Base-by-base conservation (phyloP, 1,140 invertebrate species). In the Drosophila gunungcola region DNA sequence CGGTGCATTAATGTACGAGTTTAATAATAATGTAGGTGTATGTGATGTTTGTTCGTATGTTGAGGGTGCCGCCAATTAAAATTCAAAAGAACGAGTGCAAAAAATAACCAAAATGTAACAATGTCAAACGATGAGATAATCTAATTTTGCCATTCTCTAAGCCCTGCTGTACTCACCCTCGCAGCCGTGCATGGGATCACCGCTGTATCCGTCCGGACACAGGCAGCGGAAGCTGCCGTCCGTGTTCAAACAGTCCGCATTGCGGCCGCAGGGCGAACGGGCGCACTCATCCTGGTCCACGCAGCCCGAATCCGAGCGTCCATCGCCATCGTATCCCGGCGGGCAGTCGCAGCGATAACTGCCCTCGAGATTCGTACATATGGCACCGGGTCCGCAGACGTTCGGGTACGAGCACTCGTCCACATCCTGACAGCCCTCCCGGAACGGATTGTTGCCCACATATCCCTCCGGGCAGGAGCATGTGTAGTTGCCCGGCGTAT, bases 401-500 rank as follows among this genome's bases (percentile, higher is more conserved):
- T 94, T 94, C 21, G 93, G 93, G 74, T 94, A 93, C 70, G 95
- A 93, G 92, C 97, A 98, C 93, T 98, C 97, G 91, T 98, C 95
- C 54, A 97, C 93, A 92, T 98, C 97, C 68, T 95, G 93, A 92
- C 97, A 98, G 69, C 95, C 96, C 93, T 96, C 95, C 46, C 64
- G 38, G 91, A 95, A 97, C n/a, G 97, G 96, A 94, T 98, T 70
- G 52, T 5, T 96, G 92, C 97, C 97, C 60, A 95, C 94, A 92
- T 95, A 98, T 72, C 98, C 98, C 51, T 95, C 94, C 73, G 95
- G 95, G 93, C 97, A 98, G 36, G 94, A 90, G 92, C 98, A 98
- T 5, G 96, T 97, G 90, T 97, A 98, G 92, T 98, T 98, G 84
- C 97, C 98, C 29, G 95, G 95, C 39, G 94, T 95, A 92, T 99